A percentile compares a stretch with the other conserved stretches of the same genome.
Conservation (phyloP, 37 sponge, comb jelly and placozoan genomes). For the Lycopodina hypogea region DNA sequence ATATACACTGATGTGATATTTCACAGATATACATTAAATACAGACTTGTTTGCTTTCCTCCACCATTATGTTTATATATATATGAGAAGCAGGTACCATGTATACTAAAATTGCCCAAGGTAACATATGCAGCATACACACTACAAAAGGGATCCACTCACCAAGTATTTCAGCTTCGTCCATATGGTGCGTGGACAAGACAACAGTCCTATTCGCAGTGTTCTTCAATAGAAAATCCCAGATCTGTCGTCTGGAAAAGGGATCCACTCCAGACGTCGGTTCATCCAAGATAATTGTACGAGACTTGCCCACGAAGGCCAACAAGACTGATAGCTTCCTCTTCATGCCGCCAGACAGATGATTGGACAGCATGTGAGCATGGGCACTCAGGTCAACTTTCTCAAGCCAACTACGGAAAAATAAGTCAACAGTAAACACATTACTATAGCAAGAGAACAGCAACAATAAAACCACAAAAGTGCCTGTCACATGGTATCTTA, state of each 20-base stretch:
- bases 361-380: slow-evolving; percentile 23
- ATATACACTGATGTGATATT: no score
- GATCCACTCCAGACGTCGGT: slow-evolving; percentile 97
- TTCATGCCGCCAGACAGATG: slow-evolving; percentile 89
- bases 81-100: no score
- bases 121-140: no score
- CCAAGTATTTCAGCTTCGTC: slow-evolving; percentile 96
- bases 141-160: neutral
- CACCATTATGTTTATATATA: no score
- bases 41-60: no score
- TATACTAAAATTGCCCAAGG: no score
- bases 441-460: neutral
- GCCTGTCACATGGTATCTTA: no score
- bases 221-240: slow-evolving; percentile 88
- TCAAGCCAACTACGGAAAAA: slow-evolving; percentile 50
- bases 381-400: slow-evolving; percentile 47
- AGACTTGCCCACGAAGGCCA: slow-evolving; percentile 83
- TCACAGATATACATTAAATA: no score
- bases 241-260: slow-evolving; percentile 88
- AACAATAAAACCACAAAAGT: neutral
- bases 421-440: neutral
- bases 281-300: slow-evolving; percentile 90
- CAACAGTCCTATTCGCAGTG: slow-evolving; percentile 75
- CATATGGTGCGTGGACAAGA: slow-evolving; percentile 98
- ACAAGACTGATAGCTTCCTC: slow-evolving; percentile 84